Evolutionary conservation across 1,140 invertebrate species (phyloP).

Genomic region (Bombus huntii): DNA sequence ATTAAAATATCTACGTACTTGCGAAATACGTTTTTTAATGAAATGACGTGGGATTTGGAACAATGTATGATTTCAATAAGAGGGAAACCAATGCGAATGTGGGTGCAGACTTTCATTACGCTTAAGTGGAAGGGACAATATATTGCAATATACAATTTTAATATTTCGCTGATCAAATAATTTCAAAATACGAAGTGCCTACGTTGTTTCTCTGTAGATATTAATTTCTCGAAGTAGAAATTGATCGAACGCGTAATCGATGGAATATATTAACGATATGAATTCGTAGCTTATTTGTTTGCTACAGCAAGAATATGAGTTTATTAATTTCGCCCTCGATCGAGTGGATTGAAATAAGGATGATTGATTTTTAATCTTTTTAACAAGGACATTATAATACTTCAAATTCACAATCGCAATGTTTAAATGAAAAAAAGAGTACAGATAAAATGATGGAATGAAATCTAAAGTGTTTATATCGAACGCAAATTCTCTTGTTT

Average conservation of each 20-base stretch:
- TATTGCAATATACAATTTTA: background rate
- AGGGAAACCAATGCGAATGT: too few species aligned
- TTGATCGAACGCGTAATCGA: background rate
- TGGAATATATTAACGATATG: background rate
- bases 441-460: background rate
- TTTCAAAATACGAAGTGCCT: background rate
- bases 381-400: background rate
- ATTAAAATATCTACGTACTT: too few species aligned
- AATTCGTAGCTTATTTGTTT: background rate
- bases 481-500: background rate
- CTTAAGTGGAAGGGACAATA: background rate
- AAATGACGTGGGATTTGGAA: too few species aligned
- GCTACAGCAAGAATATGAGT: background rate
- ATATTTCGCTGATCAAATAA: background rate
- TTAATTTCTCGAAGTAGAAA: background rate
- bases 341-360: background rate
- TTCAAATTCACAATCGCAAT: background rate
- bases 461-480: background rate
- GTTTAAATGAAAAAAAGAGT: background rate
- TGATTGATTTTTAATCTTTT: background rate
- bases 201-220: background rate
- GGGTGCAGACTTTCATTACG: too few species aligned
- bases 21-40: too few species aligned
- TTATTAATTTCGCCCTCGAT: constrained; percentile 19
- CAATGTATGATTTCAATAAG: too few species aligned